Base-by-base conservation (phyloP, 2,888 invertebrate genomes). In the Amiota communis region DNA sequence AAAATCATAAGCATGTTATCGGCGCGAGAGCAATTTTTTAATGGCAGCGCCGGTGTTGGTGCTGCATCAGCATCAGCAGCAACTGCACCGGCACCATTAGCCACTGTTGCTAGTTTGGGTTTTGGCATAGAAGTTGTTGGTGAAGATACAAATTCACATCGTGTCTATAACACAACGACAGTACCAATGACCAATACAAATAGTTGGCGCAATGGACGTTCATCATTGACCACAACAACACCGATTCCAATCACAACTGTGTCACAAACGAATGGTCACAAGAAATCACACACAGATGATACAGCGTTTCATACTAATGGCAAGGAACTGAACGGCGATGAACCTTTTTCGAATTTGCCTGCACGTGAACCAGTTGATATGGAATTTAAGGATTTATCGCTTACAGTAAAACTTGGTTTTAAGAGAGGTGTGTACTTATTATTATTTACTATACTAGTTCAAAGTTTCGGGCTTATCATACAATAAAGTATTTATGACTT, bases 321-420 rank as follows among this genome's bases (percentile, higher is more conserved):
- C 13, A 61, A 17, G 9, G 67, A 13, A 23, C 47, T 17, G 13
- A 15, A 64, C 10, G 51, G 72, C 20, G 78, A 77, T 63, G 86
- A 79, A 64, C 79, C 86, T 1, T 84, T 90, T 20, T 87, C 89
- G 20, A 88, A 89, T 78, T 79, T 90, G 71, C 90, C 90, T 10
- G 77, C 86, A 9, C 90, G 90, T 64, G 91, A 92, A 13, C 91
- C 92, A 1, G 91, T 95, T 51, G 94, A 95, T 85, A 92, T 96
- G 76, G 91, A 92, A 78, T 96, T 96, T 88, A 93, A 93, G 74
- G 93, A 95, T 84, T 91, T 96, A 77, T 92, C 92, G 0, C 95
- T 94, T 84, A 93, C 92, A 0, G 95, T 95, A 17, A 92, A 92
- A 53, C 90, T 94, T 74, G 95, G 95, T 78, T 93, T 93, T 53